Conservation (phyloP, 53 echinoderm and acorn worm genomes). For the Astropecten irregularis region DNA sequence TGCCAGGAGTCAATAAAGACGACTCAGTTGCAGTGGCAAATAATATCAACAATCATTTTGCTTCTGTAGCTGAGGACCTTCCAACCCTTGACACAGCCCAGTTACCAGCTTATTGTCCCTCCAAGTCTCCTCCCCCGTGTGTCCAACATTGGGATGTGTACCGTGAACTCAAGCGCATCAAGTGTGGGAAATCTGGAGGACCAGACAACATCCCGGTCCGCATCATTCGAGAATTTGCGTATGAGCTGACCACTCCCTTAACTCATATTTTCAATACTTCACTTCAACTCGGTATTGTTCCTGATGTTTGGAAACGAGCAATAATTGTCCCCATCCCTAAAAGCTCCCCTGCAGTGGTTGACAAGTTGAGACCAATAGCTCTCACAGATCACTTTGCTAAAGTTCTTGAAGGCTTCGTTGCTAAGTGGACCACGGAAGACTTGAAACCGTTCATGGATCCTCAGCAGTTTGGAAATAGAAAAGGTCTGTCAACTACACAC, state of each 20-base stretch:
- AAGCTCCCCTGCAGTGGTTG: background rate
- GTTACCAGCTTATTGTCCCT: background rate
- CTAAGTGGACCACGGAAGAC: background rate
- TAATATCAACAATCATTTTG: background rate
- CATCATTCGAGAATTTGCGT: background rate
- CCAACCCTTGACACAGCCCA: background rate
- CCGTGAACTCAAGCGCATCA: background rate
- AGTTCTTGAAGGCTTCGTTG: slow-evolving; percentile 6
- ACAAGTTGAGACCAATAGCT: slow-evolving; percentile 22
- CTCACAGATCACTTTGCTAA: slow-evolving; percentile 19
- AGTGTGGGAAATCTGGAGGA: background rate
- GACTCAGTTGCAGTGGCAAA: background rate
- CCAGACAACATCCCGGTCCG: background rate
- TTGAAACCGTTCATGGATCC: background rate
- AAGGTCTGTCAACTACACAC: slow-evolving; percentile 5
- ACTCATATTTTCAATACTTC: slow-evolving; percentile 10
- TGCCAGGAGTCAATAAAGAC: background rate
- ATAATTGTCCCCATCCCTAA: slow-evolving; percentile 13
- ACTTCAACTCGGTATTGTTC: background rate
- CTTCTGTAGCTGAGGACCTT: background rate
- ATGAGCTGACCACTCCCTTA: background rate
- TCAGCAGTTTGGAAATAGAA: slow-evolving; percentile 11
- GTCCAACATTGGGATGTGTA: slow-evolving; percentile 11
- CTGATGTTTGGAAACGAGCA: background rate
- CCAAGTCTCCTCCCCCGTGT: background rate